phyloP scores from a whole-genome alignment of 2,113 vertebrate genomes.

The Phoenicopterus ruber region DNA sequence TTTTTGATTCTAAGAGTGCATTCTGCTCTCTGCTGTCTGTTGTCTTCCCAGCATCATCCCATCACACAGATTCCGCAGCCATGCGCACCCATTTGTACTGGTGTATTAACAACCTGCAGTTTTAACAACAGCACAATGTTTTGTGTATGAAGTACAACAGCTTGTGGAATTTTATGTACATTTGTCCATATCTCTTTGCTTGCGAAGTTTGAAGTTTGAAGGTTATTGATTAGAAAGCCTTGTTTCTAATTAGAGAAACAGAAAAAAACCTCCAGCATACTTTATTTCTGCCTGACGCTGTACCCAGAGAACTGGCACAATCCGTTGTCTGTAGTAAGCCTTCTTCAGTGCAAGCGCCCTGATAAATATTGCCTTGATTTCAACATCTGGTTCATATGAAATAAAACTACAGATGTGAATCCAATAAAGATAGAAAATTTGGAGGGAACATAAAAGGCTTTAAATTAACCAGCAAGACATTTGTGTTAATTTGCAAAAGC shows the following conservation, averaged over 20 bases:
- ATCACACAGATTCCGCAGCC: neutral
- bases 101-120: neutral
- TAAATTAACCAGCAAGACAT: slow-evolving; percentile 10
- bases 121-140: neutral
- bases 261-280: neutral
- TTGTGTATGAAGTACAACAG: neutral
- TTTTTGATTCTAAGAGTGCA: neutral
- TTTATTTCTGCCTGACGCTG: neutral
- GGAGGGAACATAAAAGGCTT: slow-evolving; percentile 10
- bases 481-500: slow-evolving; percentile 15
- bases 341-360: neutral
- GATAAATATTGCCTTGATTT: slow-evolving; percentile 17
- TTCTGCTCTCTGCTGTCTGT: neutral
- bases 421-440: slow-evolving; percentile 28
- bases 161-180: neutral
- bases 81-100: neutral
- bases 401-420: slow-evolving; percentile 46
- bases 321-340: neutral
- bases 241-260: neutral
- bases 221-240: neutral
- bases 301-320: neutral
- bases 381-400: slow-evolving; percentile 47
- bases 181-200: neutral
- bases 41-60: neutral
- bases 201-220: neutral